Evolutionary conservation across 1,140 invertebrate genomes (phyloP).

Genomic region (Drosophila melanica): DNA sequence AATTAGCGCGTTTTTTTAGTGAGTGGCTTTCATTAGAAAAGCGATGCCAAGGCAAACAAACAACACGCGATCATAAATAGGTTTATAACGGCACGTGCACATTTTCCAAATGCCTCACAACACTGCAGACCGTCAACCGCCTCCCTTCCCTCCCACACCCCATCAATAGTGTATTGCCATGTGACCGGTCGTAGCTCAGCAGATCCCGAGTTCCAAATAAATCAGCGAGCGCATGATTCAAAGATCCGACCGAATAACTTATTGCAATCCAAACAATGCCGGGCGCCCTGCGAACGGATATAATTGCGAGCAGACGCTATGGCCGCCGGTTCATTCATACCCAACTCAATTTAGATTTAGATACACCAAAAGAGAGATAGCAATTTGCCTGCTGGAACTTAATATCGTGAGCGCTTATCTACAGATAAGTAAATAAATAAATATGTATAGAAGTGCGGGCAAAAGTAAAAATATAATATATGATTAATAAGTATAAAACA

Average conservation of each 20-base stretch:
- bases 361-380: background rate
- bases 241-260: slow-evolving; percentile 35
- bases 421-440: too few relatives aligned
- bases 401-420: too few relatives aligned
- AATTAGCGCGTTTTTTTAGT: slow-evolving; percentile 29
- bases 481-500: too few relatives aligned
- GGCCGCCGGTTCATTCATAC: slow-evolving; percentile 15
- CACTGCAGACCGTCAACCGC: background rate
- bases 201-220: slow-evolving; percentile 34
- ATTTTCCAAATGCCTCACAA: slow-evolving; percentile 13
- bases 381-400: too few relatives aligned
- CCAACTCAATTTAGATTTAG: background rate
- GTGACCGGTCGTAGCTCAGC: background rate
- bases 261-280: slow-evolving; percentile 54
- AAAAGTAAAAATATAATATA: too few relatives aligned
- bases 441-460: too few relatives aligned
- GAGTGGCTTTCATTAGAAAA: slow-evolving; percentile 18
- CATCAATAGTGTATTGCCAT: background rate
- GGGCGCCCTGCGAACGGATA: slow-evolving; percentile 21
- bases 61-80: slow-evolving; percentile 52
- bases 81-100: slow-evolving; percentile 46
- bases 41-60: slow-evolving; percentile 45
- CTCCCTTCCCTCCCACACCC: too few relatives aligned
- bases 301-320: slow-evolving; percentile 31
- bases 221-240: slow-evolving; percentile 46